A percentile compares a stretch with the other conserved stretches of the same genome.
Conservation (phyloP, 2,797 vertebrate genomes). For the Chlorospingus flavigularis region DNA sequence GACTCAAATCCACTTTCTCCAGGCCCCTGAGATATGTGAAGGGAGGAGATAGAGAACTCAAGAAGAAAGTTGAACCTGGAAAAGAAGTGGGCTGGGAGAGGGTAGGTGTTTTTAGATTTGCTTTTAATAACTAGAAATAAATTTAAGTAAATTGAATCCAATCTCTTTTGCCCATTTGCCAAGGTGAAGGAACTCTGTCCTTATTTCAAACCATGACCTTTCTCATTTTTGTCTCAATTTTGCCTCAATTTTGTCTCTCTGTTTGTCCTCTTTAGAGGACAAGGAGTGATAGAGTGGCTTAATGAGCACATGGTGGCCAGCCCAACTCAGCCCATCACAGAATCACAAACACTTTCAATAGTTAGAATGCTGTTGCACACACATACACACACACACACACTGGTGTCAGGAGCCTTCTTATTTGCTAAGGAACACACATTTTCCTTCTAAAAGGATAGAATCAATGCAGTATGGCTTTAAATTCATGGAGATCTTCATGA, state of each 20-base stretch:
- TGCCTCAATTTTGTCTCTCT: background rate
- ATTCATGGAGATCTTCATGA: background rate
- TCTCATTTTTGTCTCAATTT: background rate
- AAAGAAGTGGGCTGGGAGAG: background rate
- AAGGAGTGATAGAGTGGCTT: background rate
- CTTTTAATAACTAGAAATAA: background rate
- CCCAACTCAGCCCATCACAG: background rate
- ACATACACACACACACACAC: accelerated
- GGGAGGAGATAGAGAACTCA: background rate
- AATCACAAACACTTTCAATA: background rate
- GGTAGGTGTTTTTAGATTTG: background rate
- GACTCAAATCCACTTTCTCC: background rate
- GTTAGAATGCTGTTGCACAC: background rate
- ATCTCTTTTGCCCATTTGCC: background rate
- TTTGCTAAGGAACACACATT: background rate
- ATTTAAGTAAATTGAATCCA: background rate
- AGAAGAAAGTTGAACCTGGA: background rate
- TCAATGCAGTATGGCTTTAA: background rate
- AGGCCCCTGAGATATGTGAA: background rate
- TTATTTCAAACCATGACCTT: background rate
- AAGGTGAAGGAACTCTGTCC: background rate
- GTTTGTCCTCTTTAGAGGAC: background rate
- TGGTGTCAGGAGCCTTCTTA: background rate
- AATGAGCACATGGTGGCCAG: background rate
- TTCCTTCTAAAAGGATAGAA: background rate